phyloP scores from a whole-genome alignment of 1,140 invertebrate genomes.

The Drosophila biarmipes region DNA sequence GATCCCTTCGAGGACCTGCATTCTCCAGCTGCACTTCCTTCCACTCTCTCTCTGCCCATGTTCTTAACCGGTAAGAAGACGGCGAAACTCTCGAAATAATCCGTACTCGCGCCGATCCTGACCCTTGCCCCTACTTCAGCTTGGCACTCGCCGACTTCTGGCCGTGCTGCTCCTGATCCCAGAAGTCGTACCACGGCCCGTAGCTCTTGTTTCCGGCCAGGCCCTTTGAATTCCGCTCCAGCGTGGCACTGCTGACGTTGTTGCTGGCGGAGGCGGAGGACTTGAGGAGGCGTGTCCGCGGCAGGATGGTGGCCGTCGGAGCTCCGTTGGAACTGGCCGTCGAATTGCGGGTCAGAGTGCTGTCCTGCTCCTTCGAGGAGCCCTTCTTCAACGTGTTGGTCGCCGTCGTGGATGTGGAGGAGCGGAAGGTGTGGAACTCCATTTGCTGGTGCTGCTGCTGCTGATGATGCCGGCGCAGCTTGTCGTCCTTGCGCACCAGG shows the following conservation, averaged over 20 bases:
- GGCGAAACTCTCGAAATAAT: constrained; percentile 73
- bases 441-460: constrained; percentile 84
- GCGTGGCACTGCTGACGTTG: constrained; percentile 66
- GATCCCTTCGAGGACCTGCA: constrained; percentile 3
- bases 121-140: constrained; percentile 53
- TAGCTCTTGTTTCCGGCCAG: constrained; percentile 87
- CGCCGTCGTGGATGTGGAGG: constrained; percentile 60
- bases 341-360: constrained; percentile 70
- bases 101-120: constrained; percentile 73
- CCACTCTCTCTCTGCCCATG: constrained; percentile 59
- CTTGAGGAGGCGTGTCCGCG: constrained; percentile 88
- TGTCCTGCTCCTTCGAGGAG: constrained; percentile 69
- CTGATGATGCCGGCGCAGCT: constrained; percentile 73
- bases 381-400: constrained; percentile 70
- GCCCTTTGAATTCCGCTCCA: constrained; percentile 68
- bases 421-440: constrained; percentile 85
- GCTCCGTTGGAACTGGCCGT: constrained; percentile 48
- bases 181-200: constrained; percentile 94
- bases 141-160: constrained; percentile 74
- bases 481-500: constrained; percentile 86
- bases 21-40: constrained; percentile 6
- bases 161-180: constrained; percentile 86
- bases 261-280: constrained; percentile 54
- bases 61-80: constrained; percentile 76
- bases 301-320: constrained; percentile 87